Evolutionary conservation across 2,888 invertebrate genomes (phyloP).

Genomic region (Cyrtodaria siliqua): DNA sequence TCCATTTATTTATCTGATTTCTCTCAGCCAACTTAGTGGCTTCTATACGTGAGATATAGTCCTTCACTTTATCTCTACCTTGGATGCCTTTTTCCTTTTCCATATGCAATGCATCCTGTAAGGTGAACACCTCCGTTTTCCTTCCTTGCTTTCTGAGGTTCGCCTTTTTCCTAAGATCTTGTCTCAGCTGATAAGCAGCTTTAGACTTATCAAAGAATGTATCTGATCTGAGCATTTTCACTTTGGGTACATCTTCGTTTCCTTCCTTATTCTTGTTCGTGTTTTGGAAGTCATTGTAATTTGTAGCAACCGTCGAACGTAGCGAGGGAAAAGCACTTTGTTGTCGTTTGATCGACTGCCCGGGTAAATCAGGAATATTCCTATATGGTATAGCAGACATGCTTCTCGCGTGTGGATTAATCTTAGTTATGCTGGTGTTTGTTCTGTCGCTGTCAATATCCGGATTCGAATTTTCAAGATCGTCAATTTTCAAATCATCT

Average conservation of each 20-base stretch:
- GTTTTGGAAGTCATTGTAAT: too few relatives aligned
- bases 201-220: slow-evolving; percentile 65
- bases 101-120: slow-evolving; percentile 50
- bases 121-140: slow-evolving; percentile 37
- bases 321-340: slow-evolving; percentile 51
- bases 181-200: slow-evolving; percentile 62
- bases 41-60: slow-evolving; percentile 59
- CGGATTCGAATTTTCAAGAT: background rate
- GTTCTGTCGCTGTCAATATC: background rate
- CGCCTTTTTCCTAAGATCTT: slow-evolving; percentile 58
- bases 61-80: slow-evolving; percentile 53
- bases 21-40: slow-evolving; percentile 33
- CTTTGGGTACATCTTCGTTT: too few relatives aligned
- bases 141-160: slow-evolving; percentile 45
- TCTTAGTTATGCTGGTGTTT: background rate
- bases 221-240: slow-evolving; percentile 27
- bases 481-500: slow-evolving; percentile 20
- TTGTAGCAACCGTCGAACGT: background rate
- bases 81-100: slow-evolving; percentile 51
- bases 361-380: slow-evolving; percentile 36
- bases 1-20: slow-evolving; percentile 55
- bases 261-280: too few relatives aligned
- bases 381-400: slow-evolving; percentile 48
- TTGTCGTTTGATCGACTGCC: slow-evolving; percentile 13
- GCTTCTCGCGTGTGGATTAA: slow-evolving; percentile 20